Conservation (phyloP, 2,113 vertebrate species). For the Crotalus tigris region DNA sequence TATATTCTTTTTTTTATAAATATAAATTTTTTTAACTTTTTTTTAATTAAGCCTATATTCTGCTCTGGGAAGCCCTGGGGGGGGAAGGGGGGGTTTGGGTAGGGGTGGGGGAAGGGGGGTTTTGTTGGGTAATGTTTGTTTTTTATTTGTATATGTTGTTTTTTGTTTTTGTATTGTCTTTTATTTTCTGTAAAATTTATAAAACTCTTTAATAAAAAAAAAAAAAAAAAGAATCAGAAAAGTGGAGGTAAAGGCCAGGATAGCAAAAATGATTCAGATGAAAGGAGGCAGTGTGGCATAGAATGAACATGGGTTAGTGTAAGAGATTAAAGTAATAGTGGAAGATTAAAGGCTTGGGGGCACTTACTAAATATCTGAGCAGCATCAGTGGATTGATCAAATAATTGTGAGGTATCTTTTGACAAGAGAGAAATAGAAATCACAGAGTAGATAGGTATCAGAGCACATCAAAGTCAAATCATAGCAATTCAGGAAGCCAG, state of each 20-base stretch:
- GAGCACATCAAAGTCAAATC: not conserved
- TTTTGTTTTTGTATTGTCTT: too few relatives aligned
- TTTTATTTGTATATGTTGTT: too few relatives aligned
- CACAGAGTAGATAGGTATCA: not conserved
- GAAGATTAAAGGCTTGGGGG: not conserved
- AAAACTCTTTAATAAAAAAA: too few relatives aligned
- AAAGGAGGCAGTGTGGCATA: not conserved
- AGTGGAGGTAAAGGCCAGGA: not conserved
- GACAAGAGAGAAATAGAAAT: not conserved
- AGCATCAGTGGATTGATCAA: not conserved
- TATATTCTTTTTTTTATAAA: too few relatives aligned
- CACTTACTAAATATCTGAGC: not conserved
- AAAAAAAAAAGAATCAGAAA: slow-evolving; percentile 29
- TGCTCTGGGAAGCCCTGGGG: too few relatives aligned
- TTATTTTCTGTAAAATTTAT: too few relatives aligned
- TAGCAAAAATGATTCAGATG: slow-evolving; percentile 2
- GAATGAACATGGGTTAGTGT: not conserved
- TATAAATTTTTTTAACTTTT: too few relatives aligned
- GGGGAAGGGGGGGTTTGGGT: too few relatives aligned
- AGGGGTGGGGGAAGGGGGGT: too few relatives aligned
- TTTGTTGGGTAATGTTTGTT: too few relatives aligned
- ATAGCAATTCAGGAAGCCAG: not conserved
- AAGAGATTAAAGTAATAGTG: not conserved
- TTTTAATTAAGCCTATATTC: too few relatives aligned
- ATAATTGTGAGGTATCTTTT: not conserved